Evolutionary conservation across 2,888 invertebrate species (phyloP).

Genomic region (Schizaphis graminum): DNA sequence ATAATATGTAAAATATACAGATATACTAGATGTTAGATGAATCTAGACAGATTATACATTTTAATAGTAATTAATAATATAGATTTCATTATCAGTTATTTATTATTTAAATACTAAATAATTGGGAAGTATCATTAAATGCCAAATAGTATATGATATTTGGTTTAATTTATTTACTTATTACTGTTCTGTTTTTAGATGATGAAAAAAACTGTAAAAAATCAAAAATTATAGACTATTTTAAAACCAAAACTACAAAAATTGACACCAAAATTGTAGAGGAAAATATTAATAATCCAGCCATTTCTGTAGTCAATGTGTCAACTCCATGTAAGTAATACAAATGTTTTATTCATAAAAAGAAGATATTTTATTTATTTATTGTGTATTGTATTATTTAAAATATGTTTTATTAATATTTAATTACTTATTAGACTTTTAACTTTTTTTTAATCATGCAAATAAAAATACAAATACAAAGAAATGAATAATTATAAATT

Average conservation of each 20-base stretch:
- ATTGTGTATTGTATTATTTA: too few relatives aligned
- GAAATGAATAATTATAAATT: slow-evolving; percentile 25
- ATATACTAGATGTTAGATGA: background rate
- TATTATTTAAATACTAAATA: slow-evolving; percentile 33
- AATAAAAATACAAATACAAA: slow-evolving; percentile 22
- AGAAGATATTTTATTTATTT: too few relatives aligned
- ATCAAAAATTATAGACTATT: slow-evolving; percentile 14
- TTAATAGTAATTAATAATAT: background rate
- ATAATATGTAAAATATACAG: slow-evolving; percentile 9
- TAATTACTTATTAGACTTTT: slow-evolving; percentile 13
- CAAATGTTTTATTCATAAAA: slow-evolving; percentile 22
- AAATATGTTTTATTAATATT: slow-evolving; percentile 10
- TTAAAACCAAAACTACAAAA: slow-evolving; percentile 18
- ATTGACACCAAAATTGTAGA: slow-evolving; percentile 8
- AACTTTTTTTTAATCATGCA: background rate
- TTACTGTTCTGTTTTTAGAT: slow-evolving; percentile 28
- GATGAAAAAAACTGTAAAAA: slow-evolving; percentile 37
- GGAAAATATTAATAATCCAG: slow-evolving; percentile 3
- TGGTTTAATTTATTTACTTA: background rate
- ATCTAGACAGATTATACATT: slow-evolving; percentile 7
- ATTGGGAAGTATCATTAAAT: slow-evolving; percentile 37
- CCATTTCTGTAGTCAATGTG: slow-evolving; percentile 29
- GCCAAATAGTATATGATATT: background rate
- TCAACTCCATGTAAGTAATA: slow-evolving; percentile 6
- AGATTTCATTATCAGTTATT: slow-evolving; percentile 11